Percentiles rank a stretch among this genome's conserved stretches.
phyloP scores from a whole-genome alignment of 2,888 invertebrate genomes.

The Pachliopta kotzebuea region DNA sequence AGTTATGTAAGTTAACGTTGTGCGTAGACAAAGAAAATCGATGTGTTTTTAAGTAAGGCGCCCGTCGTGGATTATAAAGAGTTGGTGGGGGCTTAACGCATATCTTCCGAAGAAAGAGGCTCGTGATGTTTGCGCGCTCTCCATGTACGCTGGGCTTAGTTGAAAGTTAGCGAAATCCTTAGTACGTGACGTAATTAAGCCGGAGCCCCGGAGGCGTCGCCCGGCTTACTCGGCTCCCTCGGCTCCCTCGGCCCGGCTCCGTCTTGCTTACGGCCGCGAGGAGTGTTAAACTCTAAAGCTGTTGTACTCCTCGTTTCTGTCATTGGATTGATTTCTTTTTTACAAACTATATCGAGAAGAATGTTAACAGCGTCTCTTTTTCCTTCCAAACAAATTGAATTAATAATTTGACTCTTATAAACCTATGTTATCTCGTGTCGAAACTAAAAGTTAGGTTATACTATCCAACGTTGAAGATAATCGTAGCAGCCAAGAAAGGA shows the following conservation, averaged over 20 bases:
- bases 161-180: slow-evolving; percentile 59
- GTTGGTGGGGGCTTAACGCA: slow-evolving; percentile 57
- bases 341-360: not conserved
- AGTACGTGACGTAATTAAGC: slow-evolving; percentile 65
- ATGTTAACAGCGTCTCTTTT: not conserved
- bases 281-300: slow-evolving; percentile 19
- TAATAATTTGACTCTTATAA: too few species aligned
- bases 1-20: too few species aligned
- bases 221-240: slow-evolving; percentile 12
- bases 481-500: too few species aligned
- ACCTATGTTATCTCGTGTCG: too few species aligned
- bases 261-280: slow-evolving; percentile 22
- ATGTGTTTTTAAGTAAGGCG: slow-evolving; percentile 26
- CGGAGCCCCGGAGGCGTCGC: slow-evolving; percentile 37
- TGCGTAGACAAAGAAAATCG: not conserved
- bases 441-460: too few species aligned
- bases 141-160: slow-evolving; percentile 53
- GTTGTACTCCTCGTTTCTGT: slow-evolving; percentile 13
- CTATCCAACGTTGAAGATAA: too few species aligned
- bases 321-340: slow-evolving; percentile 9
- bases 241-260: slow-evolving; percentile 11
- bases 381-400: too few species aligned
- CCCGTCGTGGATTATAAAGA: slow-evolving; percentile 51
- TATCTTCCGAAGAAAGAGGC: slow-evolving; percentile 55
- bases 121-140: slow-evolving; percentile 55